Conservation (phyloP, 2,113 vertebrate genomes). For the Hyperoodon ampullatus region DNA sequence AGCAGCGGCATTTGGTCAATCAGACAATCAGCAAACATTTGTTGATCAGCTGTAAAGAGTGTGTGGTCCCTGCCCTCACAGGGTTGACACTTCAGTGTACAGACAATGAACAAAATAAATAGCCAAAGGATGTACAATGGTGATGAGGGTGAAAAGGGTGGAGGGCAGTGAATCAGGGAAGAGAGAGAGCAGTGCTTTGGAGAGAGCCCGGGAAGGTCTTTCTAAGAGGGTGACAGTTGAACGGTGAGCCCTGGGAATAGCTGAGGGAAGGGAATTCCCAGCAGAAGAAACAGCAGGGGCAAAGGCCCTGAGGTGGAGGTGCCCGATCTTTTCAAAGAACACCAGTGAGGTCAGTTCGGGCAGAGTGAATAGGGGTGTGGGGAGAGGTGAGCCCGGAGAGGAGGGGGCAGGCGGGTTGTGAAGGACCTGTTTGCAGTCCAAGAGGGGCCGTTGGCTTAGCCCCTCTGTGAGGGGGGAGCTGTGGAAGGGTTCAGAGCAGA, state of each 20-base stretch:
- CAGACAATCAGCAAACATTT: not conserved
- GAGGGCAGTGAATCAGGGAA: not conserved
- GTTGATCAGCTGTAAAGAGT: not conserved
- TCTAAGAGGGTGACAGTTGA: not conserved
- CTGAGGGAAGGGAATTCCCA: not conserved
- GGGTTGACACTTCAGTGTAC: not conserved
- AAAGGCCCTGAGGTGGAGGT: not conserved
- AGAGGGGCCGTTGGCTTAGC: not conserved
- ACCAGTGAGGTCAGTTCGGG: not conserved
- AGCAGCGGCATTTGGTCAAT: fast-evolving
- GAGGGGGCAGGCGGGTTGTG: fast-evolving
- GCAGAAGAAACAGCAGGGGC: not conserved
- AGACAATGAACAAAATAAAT: not conserved
- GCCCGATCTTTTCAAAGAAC: not conserved
- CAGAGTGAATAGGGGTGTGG: not conserved
- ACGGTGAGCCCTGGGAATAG: not conserved
- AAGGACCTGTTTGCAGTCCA: not conserved
- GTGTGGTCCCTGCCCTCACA: not conserved
- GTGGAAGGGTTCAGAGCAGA: not conserved
- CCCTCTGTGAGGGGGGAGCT: not conserved
- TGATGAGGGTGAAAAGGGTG: not conserved
- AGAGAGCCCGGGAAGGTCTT: not conserved
- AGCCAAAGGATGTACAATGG: fast-evolving
- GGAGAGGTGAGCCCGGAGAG: not conserved
- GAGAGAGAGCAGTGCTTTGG: too few relatives aligned